Evolutionary conservation across 2,797 vertebrate species (phyloP), one percentile per base, ranked within the genome.

Genomic region (Aeoliscus strigatus): DNA sequence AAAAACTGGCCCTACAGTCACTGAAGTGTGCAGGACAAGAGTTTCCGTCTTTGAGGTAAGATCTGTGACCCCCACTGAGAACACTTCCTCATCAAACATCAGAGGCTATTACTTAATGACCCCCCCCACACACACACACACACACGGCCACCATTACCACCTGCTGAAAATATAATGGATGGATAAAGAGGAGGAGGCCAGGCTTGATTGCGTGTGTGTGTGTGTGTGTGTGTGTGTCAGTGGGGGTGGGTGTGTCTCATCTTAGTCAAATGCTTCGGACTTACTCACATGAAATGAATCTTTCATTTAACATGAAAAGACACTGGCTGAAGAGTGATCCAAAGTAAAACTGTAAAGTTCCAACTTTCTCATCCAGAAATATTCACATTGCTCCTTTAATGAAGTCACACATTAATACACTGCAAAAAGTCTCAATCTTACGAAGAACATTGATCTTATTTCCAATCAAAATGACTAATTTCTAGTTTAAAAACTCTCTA

Each of bases 21-120:
- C 30, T 45, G 26, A 43, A 51, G 43, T 15, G 2, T 38, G 33
- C 46, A 44, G 38, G 54, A 57, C 27, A 29, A 71, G 71, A 60
- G 54, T 70, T 69, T 60, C 54, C 39, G 61, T 66, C 70, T 76
- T 60, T 63, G 64, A 77, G 66, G 52, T 66, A 41, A 69, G 66
- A 79, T 69, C 52, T 63, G 56, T 53, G 54, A 27, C 63, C 62
- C 64, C 63, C 58, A 61, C 62, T 76, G 63, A 42, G 31, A 66
- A 60, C 45, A 72, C 49, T 39, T 54, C 50, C 53, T 68, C 58
- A 68, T 80, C 68, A 79, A 82, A 76, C 66, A 70, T 59, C 51
- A 53, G 36, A 51, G 39, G 58, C 74, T 67, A 74, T 79, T 80
- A 78, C 80, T 79, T 84, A 79, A 80, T 80, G 78, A 73, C 68